Base-by-base conservation (phyloP, 1,140 invertebrate species). In the Lordiphosa stackelbergi region DNA sequence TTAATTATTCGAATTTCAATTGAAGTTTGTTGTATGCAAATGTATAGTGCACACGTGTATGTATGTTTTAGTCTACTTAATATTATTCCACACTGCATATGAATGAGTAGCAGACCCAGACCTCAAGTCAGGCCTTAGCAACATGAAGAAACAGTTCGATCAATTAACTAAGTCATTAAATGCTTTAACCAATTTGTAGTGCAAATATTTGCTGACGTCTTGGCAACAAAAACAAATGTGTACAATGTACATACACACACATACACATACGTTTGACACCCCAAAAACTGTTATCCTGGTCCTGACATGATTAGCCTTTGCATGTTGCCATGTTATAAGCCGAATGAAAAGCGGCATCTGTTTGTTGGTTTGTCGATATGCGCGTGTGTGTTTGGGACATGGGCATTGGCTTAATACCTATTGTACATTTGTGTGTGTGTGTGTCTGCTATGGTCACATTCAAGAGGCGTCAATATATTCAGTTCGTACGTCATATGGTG, bases 201-300 rank as follows among this genome's bases (percentile, higher is more conserved):
- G 64, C 49, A 69, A 79, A 83, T 75, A 81, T 79, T 79, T 81
- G 66, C 55, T 41, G 63, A 42, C 60, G 56, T 74, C 71, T 54
- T 54, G 71, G 71, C 61, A 81, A 46, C 34, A 66, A 37, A 10
- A 42, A 52, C 51, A 42, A 16, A 37, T n/a, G 1, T 7, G 9
- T 6, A 42, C 6, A n/a, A n/a, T n/a, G n/a, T n/a, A n/a, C n/a
- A 53, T 4, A 43, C 34, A 28, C 13, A 40, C 38, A 31, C 11
- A 24, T 13, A 43, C 10, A 47, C 24, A 46, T 51, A 47, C 55
- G n/a, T 51, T 22, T 54, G 54, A 34, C 43, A 59, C 46, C 11
- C 41, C 40, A 4, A 13, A 62, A 58, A 65, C 55, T 66, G 72
- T 66, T 68, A 72, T 81, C 77, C 77, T 81, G 64, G 70, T 56